Percentiles rank a stretch among this genome's conserved stretches.
phyloP scores from a whole-genome alignment of 2,113 vertebrate species.

The Melanerpes aurifrons region DNA sequence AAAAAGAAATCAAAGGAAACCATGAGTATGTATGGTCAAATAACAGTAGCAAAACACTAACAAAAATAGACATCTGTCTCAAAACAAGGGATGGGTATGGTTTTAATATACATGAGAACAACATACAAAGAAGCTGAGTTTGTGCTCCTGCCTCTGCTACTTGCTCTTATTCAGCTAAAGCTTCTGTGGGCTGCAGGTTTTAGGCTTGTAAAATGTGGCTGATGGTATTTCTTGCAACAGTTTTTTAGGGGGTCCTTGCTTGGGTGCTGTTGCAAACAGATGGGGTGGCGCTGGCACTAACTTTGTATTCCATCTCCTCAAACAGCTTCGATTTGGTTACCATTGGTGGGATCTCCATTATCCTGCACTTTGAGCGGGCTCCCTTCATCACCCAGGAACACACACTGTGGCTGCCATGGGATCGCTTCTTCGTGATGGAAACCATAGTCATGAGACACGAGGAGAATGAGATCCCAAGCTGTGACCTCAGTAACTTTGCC shows the following conservation, averaged over 20 bases:
- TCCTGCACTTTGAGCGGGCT: conserved; percentile 91
- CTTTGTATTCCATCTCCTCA: background rate
- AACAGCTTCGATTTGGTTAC: conserved; percentile 96
- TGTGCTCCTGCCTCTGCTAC: background rate
- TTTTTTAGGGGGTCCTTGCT: background rate
- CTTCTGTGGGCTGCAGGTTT: background rate
- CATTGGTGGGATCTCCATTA: conserved; percentile 90
- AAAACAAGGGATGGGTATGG: background rate
- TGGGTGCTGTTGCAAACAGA: background rate
- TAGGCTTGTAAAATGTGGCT: background rate
- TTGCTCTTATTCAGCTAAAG: background rate
- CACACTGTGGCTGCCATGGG: conserved; percentile 96
- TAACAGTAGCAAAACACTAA: background rate
- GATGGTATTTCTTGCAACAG: background rate
- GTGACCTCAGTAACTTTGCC: conserved; percentile 94
- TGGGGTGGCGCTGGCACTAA: background rate
- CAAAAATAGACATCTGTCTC: background rate
- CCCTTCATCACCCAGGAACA: conserved; percentile 98
- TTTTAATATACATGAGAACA: background rate
- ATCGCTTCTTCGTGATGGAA: conserved; percentile 98
- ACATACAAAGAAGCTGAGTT: background rate
- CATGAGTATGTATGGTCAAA: background rate
- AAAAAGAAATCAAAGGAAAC: background rate
- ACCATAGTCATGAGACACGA: conserved; percentile 97
- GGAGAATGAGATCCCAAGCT: conserved; percentile 98